These are phyloP conservation scores for Sinotaia quadrata DNA, from an alignment of 2,888 invertebrate species.

Conservation along the genomic window DNA sequence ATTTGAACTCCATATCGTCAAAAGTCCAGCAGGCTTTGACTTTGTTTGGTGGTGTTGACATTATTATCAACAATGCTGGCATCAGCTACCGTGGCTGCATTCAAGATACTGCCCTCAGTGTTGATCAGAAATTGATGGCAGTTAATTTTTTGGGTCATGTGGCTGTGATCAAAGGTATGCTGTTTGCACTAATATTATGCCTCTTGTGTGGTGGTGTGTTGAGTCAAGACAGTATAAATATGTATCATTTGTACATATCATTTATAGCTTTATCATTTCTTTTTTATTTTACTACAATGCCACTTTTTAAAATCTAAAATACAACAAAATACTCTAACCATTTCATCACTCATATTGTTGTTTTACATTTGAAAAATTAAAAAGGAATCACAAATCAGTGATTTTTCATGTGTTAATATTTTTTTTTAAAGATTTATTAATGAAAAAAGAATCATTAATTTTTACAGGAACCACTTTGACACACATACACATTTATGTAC, in stretches of 20 bases:
- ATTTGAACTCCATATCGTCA: conserved; percentile 78
- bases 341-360: no score
- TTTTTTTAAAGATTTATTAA: no score
- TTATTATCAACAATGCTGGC: conserved; percentile 94
- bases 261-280: not conserved
- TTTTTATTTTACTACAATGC: no score
- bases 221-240: not conserved
- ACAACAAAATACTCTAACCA: no score
- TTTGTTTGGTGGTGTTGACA: conserved; percentile 78
- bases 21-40: conserved; percentile 78
- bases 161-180: conserved; percentile 88
- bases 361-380: no score
- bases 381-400: no score
- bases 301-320: no score
- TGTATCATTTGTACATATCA: no score
- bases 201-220: not conserved
- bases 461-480: no score
- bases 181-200: not conserved
- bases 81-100: conserved; percentile 83
- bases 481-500: no score
- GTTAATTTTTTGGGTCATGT: conserved; percentile 96
- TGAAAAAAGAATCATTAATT: no score
- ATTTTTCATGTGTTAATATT: no score
- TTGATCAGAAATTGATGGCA: conserved; percentile 89
- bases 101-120: conserved; percentile 83